A percentile compares a stretch with the other conserved stretches of the same genome.
Conservation (phyloP, 37 sponge, comb jelly and placozoan species). For the Crambe crambe region DNA sequence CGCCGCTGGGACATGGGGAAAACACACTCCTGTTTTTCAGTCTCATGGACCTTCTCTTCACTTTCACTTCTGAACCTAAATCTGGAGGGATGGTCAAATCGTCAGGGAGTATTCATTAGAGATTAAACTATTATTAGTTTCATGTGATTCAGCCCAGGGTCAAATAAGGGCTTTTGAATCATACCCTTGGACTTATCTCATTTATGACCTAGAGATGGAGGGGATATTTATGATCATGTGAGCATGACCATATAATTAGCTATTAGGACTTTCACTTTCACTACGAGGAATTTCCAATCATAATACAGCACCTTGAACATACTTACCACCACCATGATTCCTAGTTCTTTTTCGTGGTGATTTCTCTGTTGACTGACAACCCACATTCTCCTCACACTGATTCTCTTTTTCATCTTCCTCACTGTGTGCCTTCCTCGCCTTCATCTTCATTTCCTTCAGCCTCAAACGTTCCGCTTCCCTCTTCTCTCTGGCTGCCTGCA, state of each 20-base stretch:
- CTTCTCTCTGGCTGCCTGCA: conserved; percentile 60
- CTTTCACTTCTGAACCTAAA: too few relatives aligned
- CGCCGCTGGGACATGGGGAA: not conserved
- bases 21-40: not conserved
- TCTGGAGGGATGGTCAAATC: too few relatives aligned
- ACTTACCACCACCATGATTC: too few relatives aligned
- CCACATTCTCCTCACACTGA: not conserved
- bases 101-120: too few relatives aligned
- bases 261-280: not conserved
- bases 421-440: conserved; percentile 6
- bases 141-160: not conserved
- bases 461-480: conserved; percentile 29
- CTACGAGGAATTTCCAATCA: not conserved
- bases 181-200: not conserved
- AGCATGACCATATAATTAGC: too few relatives aligned
- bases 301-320: too few relatives aligned
- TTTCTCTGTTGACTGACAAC: not conserved
- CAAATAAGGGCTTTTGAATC: not conserved
- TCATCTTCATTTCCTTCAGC: conserved; percentile 48
- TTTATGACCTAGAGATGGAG: not conserved
- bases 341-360: too few relatives aligned
- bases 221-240: too few relatives aligned
- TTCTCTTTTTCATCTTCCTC: conserved; percentile 4
- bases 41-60: conserved; percentile 2
- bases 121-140: not conserved